Evolutionary conservation across 2,888 invertebrate genomes (phyloP).

Genomic region (Lasius platythorax): DNA sequence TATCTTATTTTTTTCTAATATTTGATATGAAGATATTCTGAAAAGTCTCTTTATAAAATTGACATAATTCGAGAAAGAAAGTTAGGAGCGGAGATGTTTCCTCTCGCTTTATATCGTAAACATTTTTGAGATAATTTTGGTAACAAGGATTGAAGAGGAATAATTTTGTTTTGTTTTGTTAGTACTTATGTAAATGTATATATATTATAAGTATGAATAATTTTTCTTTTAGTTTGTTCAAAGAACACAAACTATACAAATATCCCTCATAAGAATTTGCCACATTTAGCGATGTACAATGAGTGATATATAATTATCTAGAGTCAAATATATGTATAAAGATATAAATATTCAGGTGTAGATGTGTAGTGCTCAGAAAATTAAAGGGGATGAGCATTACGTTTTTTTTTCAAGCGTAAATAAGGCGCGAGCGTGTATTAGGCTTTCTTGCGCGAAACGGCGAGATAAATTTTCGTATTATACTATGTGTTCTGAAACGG

Average conservation of each 20-base stretch:
- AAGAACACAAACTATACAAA: not conserved
- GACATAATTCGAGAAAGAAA: not conserved
- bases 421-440: not conserved
- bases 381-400: slow-evolving; percentile 46
- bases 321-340: not conserved
- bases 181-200: not conserved
- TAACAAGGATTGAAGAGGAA: not conserved
- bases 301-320: not conserved
- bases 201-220: not conserved
- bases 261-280: not conserved
- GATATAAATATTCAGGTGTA: not conserved
- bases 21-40: not conserved
- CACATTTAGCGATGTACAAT: not conserved
- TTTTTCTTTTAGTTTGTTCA: not conserved
- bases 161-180: not conserved
- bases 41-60: not conserved
- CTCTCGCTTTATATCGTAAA: not conserved
- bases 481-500: not conserved
- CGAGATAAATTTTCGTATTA: slow-evolving; percentile 63
- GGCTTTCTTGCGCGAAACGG: slow-evolving; percentile 38
- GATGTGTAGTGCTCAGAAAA: not conserved
- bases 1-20: slow-evolving; percentile 15
- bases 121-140: not conserved
- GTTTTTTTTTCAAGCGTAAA: slow-evolving; percentile 34
- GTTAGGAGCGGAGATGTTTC: no score